Percentiles rank a stretch among this genome's conserved stretches.
Evolutionary conservation across 2,113 vertebrate species (phyloP).

Genomic region (Reinhardtius hippoglossoides): DNA sequence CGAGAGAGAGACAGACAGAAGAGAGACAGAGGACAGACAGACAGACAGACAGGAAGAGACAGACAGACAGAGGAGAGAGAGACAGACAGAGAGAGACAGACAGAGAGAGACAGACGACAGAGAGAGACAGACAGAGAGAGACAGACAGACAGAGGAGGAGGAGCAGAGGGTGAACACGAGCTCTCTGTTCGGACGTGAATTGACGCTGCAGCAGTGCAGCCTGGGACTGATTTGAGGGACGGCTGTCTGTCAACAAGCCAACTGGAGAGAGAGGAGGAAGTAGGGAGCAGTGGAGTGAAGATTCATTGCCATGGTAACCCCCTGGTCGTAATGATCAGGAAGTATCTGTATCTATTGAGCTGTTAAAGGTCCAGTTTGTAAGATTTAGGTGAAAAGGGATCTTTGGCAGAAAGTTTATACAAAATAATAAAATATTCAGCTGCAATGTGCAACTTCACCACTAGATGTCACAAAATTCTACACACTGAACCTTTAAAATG

Average conservation of each 20-base stretch:
- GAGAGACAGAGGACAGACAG: too few species aligned
- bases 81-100: background rate
- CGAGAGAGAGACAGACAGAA: too few species aligned
- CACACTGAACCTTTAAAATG: too few species aligned
- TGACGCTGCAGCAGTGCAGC: constrained; percentile 49
- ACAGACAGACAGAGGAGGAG: background rate
- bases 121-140: too few species aligned
- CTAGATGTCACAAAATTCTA: too few species aligned
- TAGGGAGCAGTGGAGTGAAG: constrained; percentile 20
- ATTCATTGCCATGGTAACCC: constrained; percentile 49
- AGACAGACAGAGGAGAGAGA: background rate
- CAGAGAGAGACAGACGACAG: background rate
- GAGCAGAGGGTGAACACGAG: background rate
- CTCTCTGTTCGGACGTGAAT: constrained; percentile 43
- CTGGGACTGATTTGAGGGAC: constrained; percentile 58
- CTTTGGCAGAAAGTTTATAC: too few species aligned
- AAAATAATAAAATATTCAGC: too few species aligned
- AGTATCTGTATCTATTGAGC: background rate
- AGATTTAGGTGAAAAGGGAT: too few species aligned
- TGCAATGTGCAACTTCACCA: too few species aligned
- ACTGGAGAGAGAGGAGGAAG: constrained; percentile 44
- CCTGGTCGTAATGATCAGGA: constrained; percentile 42
- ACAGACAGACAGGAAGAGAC: background rate
- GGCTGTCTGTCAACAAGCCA: constrained; percentile 55
- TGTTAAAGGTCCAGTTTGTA: too few species aligned